Evolutionary conservation across 2,797 vertebrate genomes (phyloP).

Genomic region (Poliocrania exsul): DNA sequence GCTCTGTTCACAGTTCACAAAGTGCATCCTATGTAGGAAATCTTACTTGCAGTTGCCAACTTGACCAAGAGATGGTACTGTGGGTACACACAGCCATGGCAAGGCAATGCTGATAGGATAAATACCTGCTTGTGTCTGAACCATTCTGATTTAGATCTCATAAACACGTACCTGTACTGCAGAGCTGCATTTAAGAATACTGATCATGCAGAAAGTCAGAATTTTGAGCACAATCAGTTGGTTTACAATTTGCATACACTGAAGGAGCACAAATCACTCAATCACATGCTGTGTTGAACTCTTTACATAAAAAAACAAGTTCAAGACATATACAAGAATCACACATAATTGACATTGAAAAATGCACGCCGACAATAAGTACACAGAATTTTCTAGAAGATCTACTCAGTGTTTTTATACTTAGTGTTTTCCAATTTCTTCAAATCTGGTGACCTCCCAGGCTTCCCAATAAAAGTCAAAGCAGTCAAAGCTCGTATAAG

Average conservation of each 20-base stretch:
- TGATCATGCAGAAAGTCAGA: neutral
- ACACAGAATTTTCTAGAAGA: neutral
- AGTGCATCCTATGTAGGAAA: neutral
- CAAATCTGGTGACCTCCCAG: neutral
- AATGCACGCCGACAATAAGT: neutral
- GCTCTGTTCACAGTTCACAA: neutral
- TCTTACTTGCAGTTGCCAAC: neutral
- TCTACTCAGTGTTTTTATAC: neutral
- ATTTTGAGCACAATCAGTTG: neutral
- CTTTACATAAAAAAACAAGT: neutral
- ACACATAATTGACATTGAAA: neutral
- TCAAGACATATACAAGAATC: neutral
- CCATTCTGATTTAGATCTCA: neutral
- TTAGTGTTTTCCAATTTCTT: neutral
- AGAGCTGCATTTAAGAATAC: neutral
- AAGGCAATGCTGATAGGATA: neutral
- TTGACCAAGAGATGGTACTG: slow-evolving; percentile 26
- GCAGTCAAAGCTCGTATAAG: neutral
- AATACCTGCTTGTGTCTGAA: neutral
- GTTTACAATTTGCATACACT: neutral
- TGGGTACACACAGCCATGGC: neutral
- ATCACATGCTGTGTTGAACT: neutral
- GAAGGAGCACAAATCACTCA: neutral
- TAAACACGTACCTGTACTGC: neutral
- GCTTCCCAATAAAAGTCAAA: neutral